Evolutionary conservation across 2,113 vertebrate species (phyloP), one percentile per base, ranked within the genome.

Genomic region (Ornithorhynchus anatinus): DNA sequence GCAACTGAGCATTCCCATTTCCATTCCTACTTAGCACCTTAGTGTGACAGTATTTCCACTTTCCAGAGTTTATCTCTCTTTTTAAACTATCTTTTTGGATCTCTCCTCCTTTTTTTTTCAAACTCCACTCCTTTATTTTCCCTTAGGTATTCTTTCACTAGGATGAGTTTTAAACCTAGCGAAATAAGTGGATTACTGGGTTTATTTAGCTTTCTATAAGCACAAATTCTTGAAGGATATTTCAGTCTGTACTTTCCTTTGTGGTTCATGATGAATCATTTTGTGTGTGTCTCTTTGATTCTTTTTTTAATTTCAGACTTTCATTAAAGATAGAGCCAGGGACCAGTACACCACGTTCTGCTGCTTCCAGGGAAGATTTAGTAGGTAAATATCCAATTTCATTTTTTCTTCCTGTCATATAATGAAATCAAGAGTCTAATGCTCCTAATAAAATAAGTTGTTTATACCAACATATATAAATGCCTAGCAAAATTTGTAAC

Each of bases 241-340:
- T 53, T 64, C 23, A 60, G 32, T 33, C 38, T 72, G 57, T 67
- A 29, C 1, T 7, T 62, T 25, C 52, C 51, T 69, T 66, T 71
- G 43, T 37, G 69, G 42, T 42, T n/a, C 54, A 32, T 29, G 70
- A 75, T 29, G 77, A 33, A 63, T 63, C 20, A 42, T 43, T 69
- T 52, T 35, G 31, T 53, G 40, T 59, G 15, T 2, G 32, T 57
- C 15, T 35, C 68, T 58, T 62, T 78, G 10, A 84, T 78, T 56
- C 59, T 88, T 86, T 72, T 59, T 85, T n/a, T 68, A 82, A 71
- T 85, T 83, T 44, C 83, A 99, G 98, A 81, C 95, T 98, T 84
- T 99, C 98, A 1, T 91, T 98, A 91, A 99, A 96, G 91, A 99
- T 99, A 85, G 98, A 99, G 85, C 97, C 98, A 67, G 96, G 95